phyloP scores from a whole-genome alignment of 2,797 vertebrate genomes.

The Miichthys miiuy region DNA sequence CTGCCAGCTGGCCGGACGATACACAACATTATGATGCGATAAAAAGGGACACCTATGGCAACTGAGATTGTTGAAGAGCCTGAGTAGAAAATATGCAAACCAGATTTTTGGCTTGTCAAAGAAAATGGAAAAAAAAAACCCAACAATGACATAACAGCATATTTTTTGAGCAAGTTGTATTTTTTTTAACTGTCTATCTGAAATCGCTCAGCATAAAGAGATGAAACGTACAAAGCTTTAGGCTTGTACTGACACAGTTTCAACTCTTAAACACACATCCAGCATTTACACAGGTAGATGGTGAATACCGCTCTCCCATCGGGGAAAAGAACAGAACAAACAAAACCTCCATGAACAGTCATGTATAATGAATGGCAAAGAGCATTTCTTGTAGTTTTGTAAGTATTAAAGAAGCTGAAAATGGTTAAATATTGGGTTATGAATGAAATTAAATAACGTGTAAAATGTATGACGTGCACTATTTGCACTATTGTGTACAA shows the following conservation, averaged over 20 bases:
- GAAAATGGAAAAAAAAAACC: constrained; percentile 12
- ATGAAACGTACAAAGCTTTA: background rate
- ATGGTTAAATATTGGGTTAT: background rate
- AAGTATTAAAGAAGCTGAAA: background rate
- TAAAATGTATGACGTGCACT: background rate
- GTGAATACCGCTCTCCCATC: background rate
- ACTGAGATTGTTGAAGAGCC: background rate
- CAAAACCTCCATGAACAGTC: background rate
- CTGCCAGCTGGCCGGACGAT: constrained; percentile 53
- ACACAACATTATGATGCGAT: constrained; percentile 34
- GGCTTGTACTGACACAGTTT: background rate
- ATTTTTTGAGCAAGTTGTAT: background rate
- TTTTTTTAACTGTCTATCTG: background rate
- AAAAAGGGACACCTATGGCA: constrained; percentile 45
- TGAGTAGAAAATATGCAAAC: constrained; percentile 41
- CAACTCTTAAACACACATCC: background rate
- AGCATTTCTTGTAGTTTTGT: background rate
- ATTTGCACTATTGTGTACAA: background rate
- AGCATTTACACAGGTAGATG: background rate
- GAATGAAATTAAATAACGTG: background rate
- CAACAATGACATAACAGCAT: constrained; percentile 18
- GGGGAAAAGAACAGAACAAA: background rate
- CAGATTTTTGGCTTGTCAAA: constrained; percentile 43
- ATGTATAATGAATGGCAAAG: background rate
- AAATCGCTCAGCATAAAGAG: background rate